phyloP scores from a whole-genome alignment of 2,797 vertebrate species.

The Typhlichthys eigenmanni region DNA sequence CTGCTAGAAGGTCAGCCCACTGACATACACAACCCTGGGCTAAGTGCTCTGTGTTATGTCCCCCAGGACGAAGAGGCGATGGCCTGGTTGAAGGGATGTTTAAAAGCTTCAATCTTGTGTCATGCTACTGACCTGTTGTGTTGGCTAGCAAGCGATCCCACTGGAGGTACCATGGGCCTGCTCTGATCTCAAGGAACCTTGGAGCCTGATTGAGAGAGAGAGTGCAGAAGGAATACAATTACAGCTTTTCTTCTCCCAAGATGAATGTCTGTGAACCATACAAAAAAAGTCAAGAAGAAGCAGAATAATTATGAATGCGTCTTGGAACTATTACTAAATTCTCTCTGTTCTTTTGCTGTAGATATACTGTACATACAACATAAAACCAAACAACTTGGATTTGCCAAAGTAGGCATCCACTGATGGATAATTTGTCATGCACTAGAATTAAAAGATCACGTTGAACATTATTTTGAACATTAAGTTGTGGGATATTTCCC shows the following conservation, averaged over 20 bases:
- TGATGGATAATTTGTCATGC: neutral
- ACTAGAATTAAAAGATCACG: no score
- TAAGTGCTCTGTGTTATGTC: slow-evolving; percentile 57
- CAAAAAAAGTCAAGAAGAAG: slow-evolving; percentile 1
- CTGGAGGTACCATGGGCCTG: neutral
- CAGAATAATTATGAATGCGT: slow-evolving; percentile 24
- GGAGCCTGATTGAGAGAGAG: slow-evolving; percentile 16
- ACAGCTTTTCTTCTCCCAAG: neutral
- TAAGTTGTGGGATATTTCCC: neutral
- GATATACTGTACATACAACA: no score
- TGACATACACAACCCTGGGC: slow-evolving; percentile 30
- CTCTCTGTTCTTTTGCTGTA: neutral
- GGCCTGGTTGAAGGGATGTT: slow-evolving; percentile 24
- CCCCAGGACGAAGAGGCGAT: slow-evolving; percentile 25
- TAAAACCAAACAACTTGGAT: no score
- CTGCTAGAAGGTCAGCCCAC: slow-evolving; percentile 42
- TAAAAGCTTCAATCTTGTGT: slow-evolving; percentile 42
- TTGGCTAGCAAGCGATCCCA: slow-evolving; percentile 21
- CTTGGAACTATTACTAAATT: neutral
- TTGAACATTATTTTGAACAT: no score
- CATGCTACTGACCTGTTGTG: slow-evolving; percentile 24
- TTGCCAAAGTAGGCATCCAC: neutral
- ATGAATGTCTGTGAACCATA: slow-evolving; percentile 3
- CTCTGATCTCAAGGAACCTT: slow-evolving; percentile 6
- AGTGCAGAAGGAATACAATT: neutral